These are phyloP conservation scores for Rhagonycha fulva DNA, from an alignment of 2,888 invertebrate genomes.

Conservation along the genomic window DNA sequence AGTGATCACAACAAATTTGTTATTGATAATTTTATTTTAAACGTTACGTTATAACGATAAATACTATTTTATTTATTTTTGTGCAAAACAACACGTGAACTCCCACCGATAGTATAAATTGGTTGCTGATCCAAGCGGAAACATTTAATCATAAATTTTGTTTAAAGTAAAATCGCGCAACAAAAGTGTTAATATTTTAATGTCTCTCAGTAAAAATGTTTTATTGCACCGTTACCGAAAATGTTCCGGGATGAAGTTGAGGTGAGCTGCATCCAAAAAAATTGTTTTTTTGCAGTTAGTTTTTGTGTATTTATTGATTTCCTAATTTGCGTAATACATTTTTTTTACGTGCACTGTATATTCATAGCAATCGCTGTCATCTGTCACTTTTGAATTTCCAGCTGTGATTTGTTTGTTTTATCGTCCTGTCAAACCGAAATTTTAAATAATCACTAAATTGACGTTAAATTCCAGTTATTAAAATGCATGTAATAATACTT, in stretches of 20 bases:
- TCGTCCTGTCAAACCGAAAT: neutral
- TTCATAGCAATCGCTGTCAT: neutral
- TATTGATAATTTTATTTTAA: neutral
- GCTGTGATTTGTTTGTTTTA: neutral
- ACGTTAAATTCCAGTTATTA: neutral
- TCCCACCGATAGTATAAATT: neutral
- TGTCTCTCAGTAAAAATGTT: constrained; percentile 51
- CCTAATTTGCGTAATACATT: too few relatives aligned
- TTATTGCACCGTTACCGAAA: constrained; percentile 45
- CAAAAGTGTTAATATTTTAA: constrained; percentile 22
- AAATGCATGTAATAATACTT: neutral
- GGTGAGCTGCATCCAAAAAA: neutral
- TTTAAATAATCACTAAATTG: neutral
- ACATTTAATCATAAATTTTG: neutral
- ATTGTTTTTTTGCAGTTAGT: neutral
- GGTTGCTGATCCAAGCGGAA: neutral
- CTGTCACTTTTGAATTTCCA: neutral
- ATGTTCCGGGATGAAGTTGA: constrained; percentile 33
- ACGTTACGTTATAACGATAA: neutral
- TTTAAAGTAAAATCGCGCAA: neutral
- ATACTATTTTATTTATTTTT: neutral
- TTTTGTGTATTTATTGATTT: neutral
- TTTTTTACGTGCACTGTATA: neutral
- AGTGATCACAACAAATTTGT: neutral
- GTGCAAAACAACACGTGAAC: neutral